Percentiles rank a stretch among this genome's conserved stretches.
These are phyloP conservation scores for Miichthys miiuy DNA, from an alignment of 2,797 vertebrate genomes.

Conservation along the genomic window DNA sequence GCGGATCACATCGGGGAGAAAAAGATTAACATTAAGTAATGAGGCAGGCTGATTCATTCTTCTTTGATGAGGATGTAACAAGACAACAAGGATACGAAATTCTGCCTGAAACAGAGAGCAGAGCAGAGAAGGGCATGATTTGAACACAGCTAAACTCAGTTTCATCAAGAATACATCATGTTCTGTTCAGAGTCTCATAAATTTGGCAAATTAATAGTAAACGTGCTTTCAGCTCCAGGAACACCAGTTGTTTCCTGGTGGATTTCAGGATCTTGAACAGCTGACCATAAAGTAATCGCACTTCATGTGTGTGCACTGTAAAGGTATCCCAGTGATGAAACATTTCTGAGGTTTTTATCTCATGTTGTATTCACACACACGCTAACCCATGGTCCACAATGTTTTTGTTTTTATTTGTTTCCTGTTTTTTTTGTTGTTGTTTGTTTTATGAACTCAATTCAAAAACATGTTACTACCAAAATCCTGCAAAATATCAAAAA, in stretches of 20 bases:
- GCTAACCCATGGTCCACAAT: no score
- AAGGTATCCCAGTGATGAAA: no score
- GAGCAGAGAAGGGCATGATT: not conserved
- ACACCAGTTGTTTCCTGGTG: not conserved
- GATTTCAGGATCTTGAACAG: not conserved
- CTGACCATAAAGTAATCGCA: no score
- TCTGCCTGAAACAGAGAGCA: not conserved
- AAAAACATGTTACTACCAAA: no score
- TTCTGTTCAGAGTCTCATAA: not conserved
- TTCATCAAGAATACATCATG: not conserved
- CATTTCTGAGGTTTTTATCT: no score
- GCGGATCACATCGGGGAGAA: not conserved
- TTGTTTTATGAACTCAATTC: no score
- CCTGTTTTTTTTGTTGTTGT: no score
- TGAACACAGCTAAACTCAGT: not conserved
- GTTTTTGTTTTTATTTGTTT: no score
- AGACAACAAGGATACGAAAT: constrained; percentile 5
- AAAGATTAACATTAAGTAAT: constrained; percentile 18
- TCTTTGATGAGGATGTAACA: constrained; percentile 11
- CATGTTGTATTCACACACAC: no score
- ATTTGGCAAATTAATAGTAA: not conserved
- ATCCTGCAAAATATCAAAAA: no score
- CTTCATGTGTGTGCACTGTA: not conserved
- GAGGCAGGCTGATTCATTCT: not conserved
- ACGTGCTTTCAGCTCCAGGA: not conserved